Percentiles rank a stretch among this genome's conserved stretches.
These are phyloP conservation scores for Paragorgia papillata DNA, from an alignment of 92 coral and sea anemone genomes.

Conservation along the genomic window DNA sequence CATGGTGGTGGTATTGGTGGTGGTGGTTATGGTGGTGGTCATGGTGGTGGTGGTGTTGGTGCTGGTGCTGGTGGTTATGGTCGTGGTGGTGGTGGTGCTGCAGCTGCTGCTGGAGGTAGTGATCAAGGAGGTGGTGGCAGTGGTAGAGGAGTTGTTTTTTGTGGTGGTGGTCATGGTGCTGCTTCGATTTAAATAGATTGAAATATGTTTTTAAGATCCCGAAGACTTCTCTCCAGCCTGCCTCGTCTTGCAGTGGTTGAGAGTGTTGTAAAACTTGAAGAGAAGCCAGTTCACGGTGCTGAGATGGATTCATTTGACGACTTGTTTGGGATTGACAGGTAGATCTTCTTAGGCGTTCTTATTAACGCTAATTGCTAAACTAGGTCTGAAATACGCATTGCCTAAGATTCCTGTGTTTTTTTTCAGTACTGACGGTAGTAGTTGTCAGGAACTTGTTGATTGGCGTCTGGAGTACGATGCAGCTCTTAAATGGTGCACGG, in stretches of 20 bases:
- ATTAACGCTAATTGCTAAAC: not conserved
- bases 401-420: not conserved
- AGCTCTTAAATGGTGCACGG: constrained; percentile 20
- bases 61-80: too few species aligned
- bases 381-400: not conserved
- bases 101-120: too few species aligned
- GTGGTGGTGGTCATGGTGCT: not conserved
- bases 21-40: too few species aligned
- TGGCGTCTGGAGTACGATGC: constrained; percentile 25
- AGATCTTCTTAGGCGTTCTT: too few species aligned
- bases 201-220: constrained; percentile 25
- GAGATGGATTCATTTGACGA: constrained; percentile 26
- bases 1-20: too few species aligned
- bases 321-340: constrained; percentile 29
- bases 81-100: not conserved
- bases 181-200: too few species aligned
- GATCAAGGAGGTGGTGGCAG: not conserved
- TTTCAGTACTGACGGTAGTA: constrained; percentile 16
- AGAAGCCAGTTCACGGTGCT: constrained; percentile 31
- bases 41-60: too few species aligned
- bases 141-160: not conserved
- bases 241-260: constrained; percentile 24
- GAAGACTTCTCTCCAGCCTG: constrained; percentile 12
- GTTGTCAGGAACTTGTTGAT: constrained; percentile 16
- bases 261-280: constrained; percentile 16